phyloP scores from a whole-genome alignment of 1,140 invertebrate genomes.

The Agrilus planipennis region DNA sequence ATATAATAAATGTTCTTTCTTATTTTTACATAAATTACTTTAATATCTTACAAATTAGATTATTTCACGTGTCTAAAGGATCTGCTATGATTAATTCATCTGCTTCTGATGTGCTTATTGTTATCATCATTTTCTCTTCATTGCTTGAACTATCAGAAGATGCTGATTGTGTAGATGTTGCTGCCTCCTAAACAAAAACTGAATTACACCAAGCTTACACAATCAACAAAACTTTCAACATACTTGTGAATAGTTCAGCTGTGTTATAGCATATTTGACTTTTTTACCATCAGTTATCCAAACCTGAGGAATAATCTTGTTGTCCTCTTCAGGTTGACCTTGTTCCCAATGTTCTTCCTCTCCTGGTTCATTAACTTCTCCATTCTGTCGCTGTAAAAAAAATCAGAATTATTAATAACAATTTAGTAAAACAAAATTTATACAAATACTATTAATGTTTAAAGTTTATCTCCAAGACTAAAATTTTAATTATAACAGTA shows the following conservation, averaged over 20 bases:
- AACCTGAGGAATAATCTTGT: constrained; percentile 14
- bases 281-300: constrained; percentile 32
- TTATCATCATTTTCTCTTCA: constrained; percentile 58
- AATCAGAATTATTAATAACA: not conserved
- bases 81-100: constrained; percentile 33
- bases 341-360: constrained; percentile 11
- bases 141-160: constrained; percentile 48
- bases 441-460: too few relatives aligned
- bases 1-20: too few relatives aligned
- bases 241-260: constrained; percentile 33
- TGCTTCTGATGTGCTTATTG: constrained; percentile 35
- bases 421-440: too few relatives aligned
- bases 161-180: constrained; percentile 46
- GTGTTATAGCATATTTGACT: constrained; percentile 33
- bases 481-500: constrained; percentile 5
- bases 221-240: not conserved
- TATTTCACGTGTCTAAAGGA: constrained; percentile 22
- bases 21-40: too few relatives aligned
- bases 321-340: constrained; percentile 11
- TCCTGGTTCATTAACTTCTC: constrained; percentile 11
- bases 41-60: too few relatives aligned
- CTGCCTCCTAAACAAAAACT: constrained; percentile 40
- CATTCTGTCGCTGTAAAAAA: constrained; percentile 4
- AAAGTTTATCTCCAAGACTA: too few relatives aligned
- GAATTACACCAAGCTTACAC: not conserved